Evolutionary conservation across 2,888 invertebrate genomes (phyloP).

Genomic region (Noctuana brunneofusca): DNA sequence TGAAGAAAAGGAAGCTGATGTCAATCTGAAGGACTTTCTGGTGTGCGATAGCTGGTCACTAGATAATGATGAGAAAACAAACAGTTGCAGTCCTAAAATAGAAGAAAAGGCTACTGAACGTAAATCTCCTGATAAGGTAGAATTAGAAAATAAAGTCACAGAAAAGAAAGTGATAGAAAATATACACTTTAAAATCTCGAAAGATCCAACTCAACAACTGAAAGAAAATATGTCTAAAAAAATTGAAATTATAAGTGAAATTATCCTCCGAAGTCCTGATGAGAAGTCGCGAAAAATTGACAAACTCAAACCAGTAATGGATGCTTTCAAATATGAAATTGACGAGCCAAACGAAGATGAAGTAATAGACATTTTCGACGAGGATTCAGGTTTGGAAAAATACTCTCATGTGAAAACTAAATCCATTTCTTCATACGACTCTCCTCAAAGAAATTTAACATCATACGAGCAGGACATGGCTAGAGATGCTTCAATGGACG

Average conservation of each 20-base stretch:
- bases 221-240: conserved; percentile 45
- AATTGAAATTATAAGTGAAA: conserved; percentile 41
- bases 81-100: conserved; percentile 48
- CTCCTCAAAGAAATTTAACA: conserved; percentile 52
- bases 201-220: conserved; percentile 47
- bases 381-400: conserved; percentile 50
- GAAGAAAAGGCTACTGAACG: conserved; percentile 45
- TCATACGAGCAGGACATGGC: conserved; percentile 39
- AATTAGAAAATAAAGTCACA: background rate
- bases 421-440: conserved; percentile 49
- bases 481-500: conserved; percentile 59
- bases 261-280: conserved; percentile 37
- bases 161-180: conserved; percentile 12
- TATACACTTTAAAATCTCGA: conserved; percentile 35
- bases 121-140: conserved; percentile 19
- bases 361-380: conserved; percentile 65
- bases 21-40: conserved; percentile 70
- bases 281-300: conserved; percentile 49
- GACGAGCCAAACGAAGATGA: conserved; percentile 63
- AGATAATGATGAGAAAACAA: conserved; percentile 69
- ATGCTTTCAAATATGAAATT: conserved; percentile 72
- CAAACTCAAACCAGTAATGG: conserved; percentile 69
- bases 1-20: conserved; percentile 59
- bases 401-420: conserved; percentile 49
- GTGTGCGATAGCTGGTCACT: conserved; percentile 79